Base-by-base conservation (phyloP, 2,113 vertebrate genomes). In the Pelecanus crispus region DNA sequence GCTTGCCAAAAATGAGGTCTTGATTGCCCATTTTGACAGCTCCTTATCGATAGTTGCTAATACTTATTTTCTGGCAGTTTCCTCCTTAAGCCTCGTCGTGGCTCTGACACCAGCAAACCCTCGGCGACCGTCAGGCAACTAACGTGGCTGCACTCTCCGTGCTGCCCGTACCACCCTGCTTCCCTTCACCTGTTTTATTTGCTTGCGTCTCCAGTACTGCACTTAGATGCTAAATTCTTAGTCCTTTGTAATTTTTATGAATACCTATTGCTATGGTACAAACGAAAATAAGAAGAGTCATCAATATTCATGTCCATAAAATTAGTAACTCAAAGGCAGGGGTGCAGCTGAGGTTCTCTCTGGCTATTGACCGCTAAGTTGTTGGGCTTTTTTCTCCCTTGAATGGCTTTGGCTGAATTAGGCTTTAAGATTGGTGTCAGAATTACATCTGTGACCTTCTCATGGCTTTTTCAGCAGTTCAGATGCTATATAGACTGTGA, bases 61-160 rank as follows among this genome's bases (percentile, higher is more conserved):
- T 16, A 56, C 28, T 34, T 61, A 8, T 67, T 83, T 72, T 61
- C 47, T 72, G 65, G 28, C 34, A 21, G 20, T 40, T 87, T 40
- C 8, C 10, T 55, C n/a, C n/a, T 49, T 26, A 24, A 10, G 12
- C 38, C 8, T 36, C 25, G 2, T 36, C 0, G 3, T 40, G 34
- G 20, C 20, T 72, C 22, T 20, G 49, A 24, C 16, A 19, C 12
- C 49, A 70, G 22, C 44, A 36, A 28, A 11, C 31, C 17, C 17
- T 55, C 1, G 3, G 44, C 1, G 5, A 26, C 28, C 3, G 3
- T 15, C 21, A 14, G 17, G 19, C 2, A 2, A 44, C 47, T 36
- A 11, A 11, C 0, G 7, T 21, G 52, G 24, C 70, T 4, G 3
- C 0, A 8, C 10, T 68, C 12, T 22, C 42, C 3, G 34, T 38